These are phyloP conservation scores for Osmerus mordax DNA, from an alignment of 2,113 vertebrate genomes.

Conservation along the genomic window DNA sequence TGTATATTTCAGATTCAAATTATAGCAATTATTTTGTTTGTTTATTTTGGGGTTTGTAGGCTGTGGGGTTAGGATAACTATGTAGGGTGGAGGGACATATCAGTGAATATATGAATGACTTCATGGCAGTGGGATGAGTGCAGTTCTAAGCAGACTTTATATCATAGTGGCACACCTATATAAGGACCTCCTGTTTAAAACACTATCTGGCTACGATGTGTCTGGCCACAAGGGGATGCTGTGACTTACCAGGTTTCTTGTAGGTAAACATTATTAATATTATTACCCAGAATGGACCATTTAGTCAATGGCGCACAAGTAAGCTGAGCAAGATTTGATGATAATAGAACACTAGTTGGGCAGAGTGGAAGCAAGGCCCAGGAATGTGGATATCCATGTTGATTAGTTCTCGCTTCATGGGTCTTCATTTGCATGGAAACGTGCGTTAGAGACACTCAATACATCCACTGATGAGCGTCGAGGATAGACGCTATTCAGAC, in stretches of 20 bases:
- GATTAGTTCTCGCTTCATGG: too few species aligned
- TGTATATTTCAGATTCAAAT: conserved; percentile 73
- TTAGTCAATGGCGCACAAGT: not conserved
- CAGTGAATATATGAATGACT: conserved; percentile 17
- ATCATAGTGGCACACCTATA: conserved; percentile 10
- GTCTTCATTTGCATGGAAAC: too few species aligned
- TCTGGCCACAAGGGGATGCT: conserved; percentile 48
- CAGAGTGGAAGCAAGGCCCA: too few species aligned
- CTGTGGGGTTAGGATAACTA: conserved; percentile 21
- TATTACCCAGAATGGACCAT: not conserved
- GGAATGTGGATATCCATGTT: too few species aligned
- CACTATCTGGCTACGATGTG: conserved; percentile 38
- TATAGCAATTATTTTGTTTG: conserved; percentile 65
- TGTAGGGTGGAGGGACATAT: conserved; percentile 8
- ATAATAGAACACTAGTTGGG: too few species aligned
- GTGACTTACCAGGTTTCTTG: conserved; percentile 6
- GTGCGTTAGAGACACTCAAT: too few species aligned
- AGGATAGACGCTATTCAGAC: too few species aligned
- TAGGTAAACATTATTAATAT: not conserved
- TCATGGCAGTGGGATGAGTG: conserved; percentile 29
- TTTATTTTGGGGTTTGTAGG: conserved; percentile 20
- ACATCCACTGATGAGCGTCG: too few species aligned
- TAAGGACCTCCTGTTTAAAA: conserved; percentile 23
- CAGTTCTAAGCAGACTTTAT: conserved; percentile 34
- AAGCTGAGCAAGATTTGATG: not conserved